Percentiles rank a stretch among this genome's conserved stretches.
Conservation (phyloP, 1,140 invertebrate genomes). For the Aradophagus sp. region DNA sequence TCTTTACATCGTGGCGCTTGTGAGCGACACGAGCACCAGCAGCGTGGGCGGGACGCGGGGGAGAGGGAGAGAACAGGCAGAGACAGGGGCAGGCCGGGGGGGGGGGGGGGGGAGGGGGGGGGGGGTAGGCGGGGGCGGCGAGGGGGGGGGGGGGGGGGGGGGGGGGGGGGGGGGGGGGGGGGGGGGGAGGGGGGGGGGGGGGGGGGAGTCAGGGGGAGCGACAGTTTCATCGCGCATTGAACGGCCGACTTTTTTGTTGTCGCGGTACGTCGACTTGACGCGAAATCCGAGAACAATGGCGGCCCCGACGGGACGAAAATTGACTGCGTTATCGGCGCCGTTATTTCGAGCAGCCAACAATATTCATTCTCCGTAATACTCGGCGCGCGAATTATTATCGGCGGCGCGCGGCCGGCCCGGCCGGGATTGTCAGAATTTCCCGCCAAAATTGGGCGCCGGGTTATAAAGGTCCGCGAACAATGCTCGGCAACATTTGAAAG, state of each 20-base stretch:
- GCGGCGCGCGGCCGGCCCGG: too few species aligned
- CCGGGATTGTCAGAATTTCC: constrained; percentile 45
- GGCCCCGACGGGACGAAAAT: constrained; percentile 21
- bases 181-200: too few species aligned
- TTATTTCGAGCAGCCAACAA: constrained; percentile 29
- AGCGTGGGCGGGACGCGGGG: too few species aligned
- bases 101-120: too few species aligned
- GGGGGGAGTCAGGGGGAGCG: too few species aligned
- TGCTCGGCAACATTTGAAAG: constrained; percentile 62
- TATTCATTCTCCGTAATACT: constrained; percentile 20
- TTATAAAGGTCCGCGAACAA: constrained; percentile 59
- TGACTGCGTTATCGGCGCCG: constrained; percentile 29
- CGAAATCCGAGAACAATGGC: constrained; percentile 34
- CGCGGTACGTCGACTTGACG: constrained; percentile 7
- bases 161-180: too few species aligned
- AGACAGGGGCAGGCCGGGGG: too few species aligned
- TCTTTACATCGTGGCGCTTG: too few species aligned
- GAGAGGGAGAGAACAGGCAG: too few species aligned
- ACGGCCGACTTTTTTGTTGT: constrained; percentile 31
- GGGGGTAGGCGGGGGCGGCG: too few species aligned
- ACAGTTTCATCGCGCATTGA: constrained; percentile 25
- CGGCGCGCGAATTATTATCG: constrained; percentile 27
- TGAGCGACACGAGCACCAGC: too few species aligned
- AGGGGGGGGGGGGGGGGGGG: too few species aligned
- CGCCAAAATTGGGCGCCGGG: constrained; percentile 61